Evolutionary conservation across 2,888 invertebrate species (phyloP), one percentile per base, ranked within the genome.

Genomic region (Celastrina argiolus): DNA sequence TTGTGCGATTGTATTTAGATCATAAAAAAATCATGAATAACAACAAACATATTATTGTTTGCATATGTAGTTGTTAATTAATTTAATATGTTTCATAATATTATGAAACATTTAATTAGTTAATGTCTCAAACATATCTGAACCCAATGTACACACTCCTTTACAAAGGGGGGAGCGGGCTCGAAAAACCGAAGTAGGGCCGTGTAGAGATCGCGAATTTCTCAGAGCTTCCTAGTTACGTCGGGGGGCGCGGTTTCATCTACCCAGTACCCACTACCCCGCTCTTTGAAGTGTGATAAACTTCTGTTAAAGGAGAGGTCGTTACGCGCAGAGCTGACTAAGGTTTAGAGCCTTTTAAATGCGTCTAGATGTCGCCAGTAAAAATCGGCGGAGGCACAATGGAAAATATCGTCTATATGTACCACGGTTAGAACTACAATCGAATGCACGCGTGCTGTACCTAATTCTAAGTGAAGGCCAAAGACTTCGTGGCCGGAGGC

Each of bases 231-330:
- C 85, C 84, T 83, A 83, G 86, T 84, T 85, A 84, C 83, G 76
- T 31, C 31, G 80, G 76, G 84, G 85, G 83, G 80, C 78, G 85
- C 79, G 84, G 87, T 85, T 84, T 79, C 80, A 83, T 81, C 82
- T 83, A 79, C 82, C 51, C 18, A 22, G 5, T 51, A 51, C 51
- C 51, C 45, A n/a, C 16, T 18, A 18, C 45, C 79, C 72, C 73
- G 84, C 82, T 84, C 87, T 88, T 87, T 87, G 87, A 88, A 87
- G 86, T 84, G 87, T 85, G 88, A 87, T 87, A 86, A 85, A 87
- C 87, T 83, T 81, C 80, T 80, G 79, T 45, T 66, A 65, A 65
- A 65, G 65, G 78, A 78, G 70, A 66, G 69, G 70, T 68, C 69
- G 69, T 69, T 71, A 69, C 69, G 68, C 64, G 66, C 66, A 61